Base-by-base conservation (phyloP, 2,888 invertebrate species). In the Unio delphinus region DNA sequence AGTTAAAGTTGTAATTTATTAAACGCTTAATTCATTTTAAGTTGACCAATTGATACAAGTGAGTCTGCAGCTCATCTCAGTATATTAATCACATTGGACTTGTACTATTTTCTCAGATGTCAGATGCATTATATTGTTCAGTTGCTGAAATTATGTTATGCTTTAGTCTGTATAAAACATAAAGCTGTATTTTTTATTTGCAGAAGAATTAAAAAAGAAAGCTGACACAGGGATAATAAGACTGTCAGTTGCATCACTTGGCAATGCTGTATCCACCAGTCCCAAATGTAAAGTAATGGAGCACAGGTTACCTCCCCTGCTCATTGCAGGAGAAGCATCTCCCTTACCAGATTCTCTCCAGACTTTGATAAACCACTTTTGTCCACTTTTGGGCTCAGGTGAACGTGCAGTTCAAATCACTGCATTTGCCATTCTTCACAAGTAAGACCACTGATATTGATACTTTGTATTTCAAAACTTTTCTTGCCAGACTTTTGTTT, bases 301-400 rank as follows among this genome's bases (percentile, higher is more conserved):
- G 11, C 83, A 88, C 76, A 74, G 85, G 66, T 80, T 90, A 61
- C 85, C 86, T 30, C 78, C 86, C 59, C 74, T 84, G 58, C 78
- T 89, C n/a, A 75, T 83, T n/a, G 86, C 88, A 15, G 83, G 80
- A n/a, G 84, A 86, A 45, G 82, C 81, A 55, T 82, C 81, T 63
- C 75, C 76, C 56, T 65, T 88, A 61, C 87, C 89, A n/a, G 86
- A 88, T 72, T 76, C 80, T 72, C 65, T 87, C 20, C 87, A 89
- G 77, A 83, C 86, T 20, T 65, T 89, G 45, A 68, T 90, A 59
- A 89, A 89, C 71, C 86, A 88, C 69, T 72, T 89, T 23, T 82
- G 84, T 64, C 89, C 89, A 2, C 74, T 88, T 65, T 76, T 90
- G 62, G 67, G 82, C 23, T 65, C 65, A 23, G 67, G 62, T 6